Conservation (phyloP, 1,140 invertebrate genomes). For the Drosophila sp. region DNA sequence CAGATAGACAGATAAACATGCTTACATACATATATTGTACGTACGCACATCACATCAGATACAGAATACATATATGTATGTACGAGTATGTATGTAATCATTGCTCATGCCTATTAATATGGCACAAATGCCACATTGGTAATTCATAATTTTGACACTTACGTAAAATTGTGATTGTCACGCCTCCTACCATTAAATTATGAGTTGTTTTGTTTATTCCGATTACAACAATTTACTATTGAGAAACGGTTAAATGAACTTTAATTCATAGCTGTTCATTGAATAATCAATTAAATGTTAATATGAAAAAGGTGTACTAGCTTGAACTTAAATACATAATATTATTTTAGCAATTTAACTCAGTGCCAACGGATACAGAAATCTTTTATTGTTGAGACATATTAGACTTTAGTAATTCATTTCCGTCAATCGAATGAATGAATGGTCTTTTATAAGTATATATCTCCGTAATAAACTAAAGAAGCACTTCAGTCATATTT, state of each 20-base stretch:
- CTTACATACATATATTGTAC: background rate
- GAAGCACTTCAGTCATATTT: no score
- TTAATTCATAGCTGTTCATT: background rate
- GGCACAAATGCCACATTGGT: conserved; percentile 37
- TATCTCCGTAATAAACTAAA: no score
- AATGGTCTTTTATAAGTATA: background rate
- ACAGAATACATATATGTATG: no score
- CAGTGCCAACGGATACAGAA: no score
- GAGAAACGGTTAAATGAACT: conserved; percentile 5
- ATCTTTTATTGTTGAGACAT: no score
- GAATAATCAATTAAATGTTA: background rate
- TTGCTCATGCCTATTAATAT: conserved; percentile 47
- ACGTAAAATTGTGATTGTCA: conserved; percentile 58
- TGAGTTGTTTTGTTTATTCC: background rate
- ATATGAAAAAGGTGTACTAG: no score
- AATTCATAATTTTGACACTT: conserved; percentile 69
- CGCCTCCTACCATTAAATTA: background rate
- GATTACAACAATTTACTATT: background rate
- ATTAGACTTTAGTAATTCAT: no score
- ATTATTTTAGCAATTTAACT: no score
- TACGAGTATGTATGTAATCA: conserved; percentile 11
- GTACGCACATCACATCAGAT: background rate
- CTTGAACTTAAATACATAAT: no score
- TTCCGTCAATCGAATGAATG: background rate
- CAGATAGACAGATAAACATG: background rate